A percentile compares a stretch with the other conserved stretches of the same genome.
Evolutionary conservation across 2,113 vertebrate species (phyloP).

Genomic region (Oncorhynchus gorbuscha): DNA sequence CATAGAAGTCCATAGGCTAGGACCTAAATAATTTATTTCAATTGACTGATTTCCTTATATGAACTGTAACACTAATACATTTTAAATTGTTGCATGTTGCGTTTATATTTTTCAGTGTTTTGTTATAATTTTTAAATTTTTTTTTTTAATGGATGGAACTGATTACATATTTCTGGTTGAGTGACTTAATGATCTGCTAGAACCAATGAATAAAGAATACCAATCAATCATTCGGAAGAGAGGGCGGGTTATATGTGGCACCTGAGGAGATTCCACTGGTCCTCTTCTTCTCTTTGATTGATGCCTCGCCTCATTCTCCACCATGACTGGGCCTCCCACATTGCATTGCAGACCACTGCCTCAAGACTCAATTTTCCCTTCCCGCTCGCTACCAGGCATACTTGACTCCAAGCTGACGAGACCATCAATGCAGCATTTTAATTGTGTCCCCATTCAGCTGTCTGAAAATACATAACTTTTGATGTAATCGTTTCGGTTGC

Average conservation of each 20-base stretch:
- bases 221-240: slow-evolving; percentile 56
- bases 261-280: slow-evolving; percentile 44
- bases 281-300: slow-evolving; percentile 65
- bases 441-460: slow-evolving; percentile 47
- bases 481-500: slow-evolving; percentile 18
- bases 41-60: too few relatives aligned
- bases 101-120: too few relatives aligned
- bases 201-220: slow-evolving; percentile 66
- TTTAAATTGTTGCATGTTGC: too few relatives aligned
- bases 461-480: slow-evolving; percentile 35
- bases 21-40: too few relatives aligned
- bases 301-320: slow-evolving; percentile 50
- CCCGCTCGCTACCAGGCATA: slow-evolving; percentile 27
- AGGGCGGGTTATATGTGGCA: slow-evolving; percentile 42
- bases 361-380: slow-evolving; percentile 61
- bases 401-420: slow-evolving; percentile 52
- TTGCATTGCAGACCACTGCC: slow-evolving; percentile 65
- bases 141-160: too few relatives aligned
- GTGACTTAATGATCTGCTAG: slow-evolving; percentile 43
- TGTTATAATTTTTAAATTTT: too few relatives aligned
- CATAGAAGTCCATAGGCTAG: too few relatives aligned
- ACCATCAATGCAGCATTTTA: slow-evolving; percentile 56
- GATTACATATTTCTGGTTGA: too few relatives aligned
- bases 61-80: too few relatives aligned
- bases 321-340: slow-evolving; percentile 53